phyloP scores from a whole-genome alignment of 2,113 vertebrate genomes.

The Chaetops frenatus region DNA sequence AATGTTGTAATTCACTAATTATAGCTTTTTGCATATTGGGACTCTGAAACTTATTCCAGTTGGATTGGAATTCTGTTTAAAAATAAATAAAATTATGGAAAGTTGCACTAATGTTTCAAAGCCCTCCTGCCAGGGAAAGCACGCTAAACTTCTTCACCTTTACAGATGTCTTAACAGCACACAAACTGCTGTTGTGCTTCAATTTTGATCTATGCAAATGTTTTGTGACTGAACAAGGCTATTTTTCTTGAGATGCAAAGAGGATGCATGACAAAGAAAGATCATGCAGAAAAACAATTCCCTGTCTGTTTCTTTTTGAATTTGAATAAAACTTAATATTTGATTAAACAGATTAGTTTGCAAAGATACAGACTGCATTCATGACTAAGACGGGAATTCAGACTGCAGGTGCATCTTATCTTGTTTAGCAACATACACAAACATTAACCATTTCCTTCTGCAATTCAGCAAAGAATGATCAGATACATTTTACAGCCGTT shows the following conservation, averaged over 20 bases:
- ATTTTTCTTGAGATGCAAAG: constrained; percentile 90
- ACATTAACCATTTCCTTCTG: constrained; percentile 49
- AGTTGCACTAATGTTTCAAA: constrained; percentile 8
- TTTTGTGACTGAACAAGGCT: constrained; percentile 70
- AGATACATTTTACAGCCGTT: not conserved
- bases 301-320: constrained; percentile 77
- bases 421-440: constrained; percentile 33
- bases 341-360: constrained; percentile 83
- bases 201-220: constrained; percentile 80
- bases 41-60: not conserved
- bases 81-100: constrained; percentile 18
- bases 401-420: constrained; percentile 67
- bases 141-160: constrained; percentile 59
- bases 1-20: constrained; percentile 43
- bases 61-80: constrained; percentile 15
- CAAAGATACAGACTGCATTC: constrained; percentile 73
- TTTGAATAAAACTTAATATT: constrained; percentile 90
- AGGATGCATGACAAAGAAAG: constrained; percentile 78
- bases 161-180: constrained; percentile 44
- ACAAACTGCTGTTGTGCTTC: constrained; percentile 59
- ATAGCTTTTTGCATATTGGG: constrained; percentile 4
- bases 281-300: constrained; percentile 74
- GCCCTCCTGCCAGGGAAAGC: not conserved
- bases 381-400: constrained; percentile 56
- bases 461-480: not conserved